phyloP scores from a whole-genome alignment of 1,140 invertebrate genomes.

The Acromyrmex echinatior region DNA sequence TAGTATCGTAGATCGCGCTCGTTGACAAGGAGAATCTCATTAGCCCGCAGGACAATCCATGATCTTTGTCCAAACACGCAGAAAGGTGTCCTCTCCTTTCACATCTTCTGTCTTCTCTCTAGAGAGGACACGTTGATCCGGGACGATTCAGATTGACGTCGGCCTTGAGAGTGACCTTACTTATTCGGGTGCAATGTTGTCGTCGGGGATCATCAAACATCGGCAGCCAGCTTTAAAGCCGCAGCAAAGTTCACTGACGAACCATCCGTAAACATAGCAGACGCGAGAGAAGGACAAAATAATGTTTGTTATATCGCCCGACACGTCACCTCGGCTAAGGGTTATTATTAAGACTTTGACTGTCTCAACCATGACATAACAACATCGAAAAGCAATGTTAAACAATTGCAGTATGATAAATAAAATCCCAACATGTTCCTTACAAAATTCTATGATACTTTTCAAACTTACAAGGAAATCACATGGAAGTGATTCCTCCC shows the following conservation, averaged over 20 bases:
- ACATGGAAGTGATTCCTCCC: no score
- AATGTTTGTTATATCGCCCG: conserved; percentile 51
- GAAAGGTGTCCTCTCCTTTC: conserved; percentile 52
- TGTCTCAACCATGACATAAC: neutral
- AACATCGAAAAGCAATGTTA: neutral
- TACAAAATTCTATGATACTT: neutral
- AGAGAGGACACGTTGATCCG: conserved; percentile 68
- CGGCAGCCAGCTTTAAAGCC: conserved; percentile 57
- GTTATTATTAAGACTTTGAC: conserved; percentile 40
- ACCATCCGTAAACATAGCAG: conserved; percentile 41
- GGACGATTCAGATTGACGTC: conserved; percentile 71
- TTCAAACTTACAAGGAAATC: neutral
- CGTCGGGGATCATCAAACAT: conserved; percentile 67
- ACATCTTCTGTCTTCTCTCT: conserved; percentile 53
- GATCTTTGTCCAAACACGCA: conserved; percentile 76
- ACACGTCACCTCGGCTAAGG: conserved; percentile 24
- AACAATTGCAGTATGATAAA: neutral
- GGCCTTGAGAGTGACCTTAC: conserved; percentile 67
- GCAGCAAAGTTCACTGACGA: conserved; percentile 58
- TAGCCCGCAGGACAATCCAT: conserved; percentile 71
- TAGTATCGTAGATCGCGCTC: conserved; percentile 70
- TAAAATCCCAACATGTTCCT: neutral
- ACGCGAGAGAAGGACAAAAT: neutral
- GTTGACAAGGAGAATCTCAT: conserved; percentile 76
- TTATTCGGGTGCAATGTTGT: conserved; percentile 44